Evolutionary conservation across 2,888 invertebrate species (phyloP).

Genomic region (Erebia epiphron): DNA sequence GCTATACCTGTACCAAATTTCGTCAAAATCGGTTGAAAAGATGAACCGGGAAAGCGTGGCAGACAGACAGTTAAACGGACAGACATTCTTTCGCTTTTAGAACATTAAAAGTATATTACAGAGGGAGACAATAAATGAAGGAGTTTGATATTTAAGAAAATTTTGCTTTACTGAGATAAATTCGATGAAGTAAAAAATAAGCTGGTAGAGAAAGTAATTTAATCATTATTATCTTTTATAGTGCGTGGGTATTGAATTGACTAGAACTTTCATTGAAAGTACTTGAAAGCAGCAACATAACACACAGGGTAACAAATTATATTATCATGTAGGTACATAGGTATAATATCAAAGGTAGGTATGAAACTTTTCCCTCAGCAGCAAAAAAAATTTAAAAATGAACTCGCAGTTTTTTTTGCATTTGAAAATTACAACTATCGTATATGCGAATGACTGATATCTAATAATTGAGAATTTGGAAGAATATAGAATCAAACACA

Average conservation of each 20-base stretch:
- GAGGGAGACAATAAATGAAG: too few species aligned
- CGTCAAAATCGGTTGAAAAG: too few species aligned
- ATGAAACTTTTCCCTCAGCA: not conserved
- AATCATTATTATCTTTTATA: slow-evolving; percentile 35
- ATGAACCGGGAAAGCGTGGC: too few species aligned
- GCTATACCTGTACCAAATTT: too few species aligned
- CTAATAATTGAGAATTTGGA: not conserved
- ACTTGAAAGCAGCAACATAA: not conserved
- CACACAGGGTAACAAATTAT: slow-evolving; percentile 2
- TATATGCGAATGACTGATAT: not conserved
- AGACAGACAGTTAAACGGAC: too few species aligned
- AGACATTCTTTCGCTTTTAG: too few species aligned
- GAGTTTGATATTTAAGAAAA: too few species aligned
- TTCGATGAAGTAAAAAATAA: too few species aligned
- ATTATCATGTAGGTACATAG: not conserved
- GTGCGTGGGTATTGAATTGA: slow-evolving; percentile 34
- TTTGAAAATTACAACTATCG: not conserved
- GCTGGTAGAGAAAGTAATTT: slow-evolving; percentile 35
- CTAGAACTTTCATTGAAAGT: slow-evolving; percentile 29
- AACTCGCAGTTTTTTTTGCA: not conserved
- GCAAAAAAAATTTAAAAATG: not conserved
- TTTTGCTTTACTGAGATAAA: too few species aligned
- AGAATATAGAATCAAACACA: not conserved
- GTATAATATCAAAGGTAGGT: not conserved
- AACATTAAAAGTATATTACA: too few species aligned